These are phyloP conservation scores for Sclerurus mexicanus DNA, from an alignment of 2,113 vertebrate genomes.

Conservation along the genomic window DNA sequence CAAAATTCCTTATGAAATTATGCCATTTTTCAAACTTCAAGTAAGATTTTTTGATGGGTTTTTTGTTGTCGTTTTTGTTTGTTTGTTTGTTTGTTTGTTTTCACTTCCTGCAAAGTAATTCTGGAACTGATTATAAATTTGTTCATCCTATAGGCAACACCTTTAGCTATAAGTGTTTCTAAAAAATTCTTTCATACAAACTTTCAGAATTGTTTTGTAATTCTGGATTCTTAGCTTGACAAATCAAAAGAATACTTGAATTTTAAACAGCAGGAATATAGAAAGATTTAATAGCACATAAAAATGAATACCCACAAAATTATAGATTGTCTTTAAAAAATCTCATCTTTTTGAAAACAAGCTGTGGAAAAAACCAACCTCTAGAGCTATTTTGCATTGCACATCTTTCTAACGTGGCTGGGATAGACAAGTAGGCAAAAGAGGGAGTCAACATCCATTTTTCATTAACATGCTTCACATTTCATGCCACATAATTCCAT, in stretches of 20 bases:
- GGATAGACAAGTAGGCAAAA: not conserved
- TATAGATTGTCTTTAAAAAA: not conserved
- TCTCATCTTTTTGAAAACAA: not conserved
- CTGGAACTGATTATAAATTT: not conserved
- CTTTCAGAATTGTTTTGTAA: not conserved
- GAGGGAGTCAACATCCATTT: not conserved
- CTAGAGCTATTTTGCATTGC: not conserved
- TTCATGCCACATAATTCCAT: not conserved
- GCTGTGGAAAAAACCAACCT: not conserved
- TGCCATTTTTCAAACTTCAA: slow-evolving; percentile 33
- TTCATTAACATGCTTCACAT: not conserved
- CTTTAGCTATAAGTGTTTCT: not conserved
- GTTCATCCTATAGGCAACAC: not conserved
- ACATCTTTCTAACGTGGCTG: not conserved
- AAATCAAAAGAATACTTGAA: not conserved
- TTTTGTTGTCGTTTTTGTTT: too few relatives aligned
- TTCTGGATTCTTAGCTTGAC: not conserved
- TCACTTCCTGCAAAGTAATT: not conserved
- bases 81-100: not conserved
- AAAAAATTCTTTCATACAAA: not conserved
- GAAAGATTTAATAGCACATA: not conserved
- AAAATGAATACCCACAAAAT: not conserved
- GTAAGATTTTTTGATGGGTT: not conserved
- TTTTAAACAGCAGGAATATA: not conserved
- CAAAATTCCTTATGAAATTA: slow-evolving; percentile 40